Percentiles rank a stretch among this genome's conserved stretches.
Evolutionary conservation across 1,140 invertebrate genomes (phyloP).

Genomic region (Drosophila takahashii): DNA sequence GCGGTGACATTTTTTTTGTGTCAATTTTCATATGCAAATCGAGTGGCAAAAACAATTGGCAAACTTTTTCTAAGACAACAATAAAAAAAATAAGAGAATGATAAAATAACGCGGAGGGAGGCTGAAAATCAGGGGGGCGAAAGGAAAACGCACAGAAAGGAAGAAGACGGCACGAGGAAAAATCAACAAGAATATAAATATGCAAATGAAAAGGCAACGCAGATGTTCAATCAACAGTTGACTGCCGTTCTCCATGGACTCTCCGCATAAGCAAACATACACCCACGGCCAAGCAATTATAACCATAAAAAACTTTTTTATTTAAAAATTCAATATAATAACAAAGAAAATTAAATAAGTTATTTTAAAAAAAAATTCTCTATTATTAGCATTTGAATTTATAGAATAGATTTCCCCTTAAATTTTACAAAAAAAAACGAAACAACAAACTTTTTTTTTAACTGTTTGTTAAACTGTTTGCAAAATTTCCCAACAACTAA

Average conservation of each 20-base stretch:
- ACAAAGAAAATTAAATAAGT: too few species aligned
- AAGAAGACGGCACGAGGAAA: constrained; percentile 9
- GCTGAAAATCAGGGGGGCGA: neutral
- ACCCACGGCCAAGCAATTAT: constrained; percentile 1
- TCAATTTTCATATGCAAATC: constrained; percentile 77
- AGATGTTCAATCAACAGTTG: constrained; percentile 64
- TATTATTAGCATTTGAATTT: too few species aligned
- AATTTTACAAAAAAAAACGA: too few species aligned
- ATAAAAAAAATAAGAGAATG: constrained; percentile 6
- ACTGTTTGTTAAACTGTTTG: too few species aligned
- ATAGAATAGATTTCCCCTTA: too few species aligned
- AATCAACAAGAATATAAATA: constrained; percentile 71
- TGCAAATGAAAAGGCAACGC: constrained; percentile 69
- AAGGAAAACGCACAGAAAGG: constrained; percentile 4
- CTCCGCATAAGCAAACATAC: constrained; percentile 3
- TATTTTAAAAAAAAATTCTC: too few species aligned
- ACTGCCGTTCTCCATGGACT: constrained; percentile 34
- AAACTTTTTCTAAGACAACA: constrained; percentile 61
- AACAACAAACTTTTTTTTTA: too few species aligned
- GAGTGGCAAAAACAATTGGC: constrained; percentile 45
- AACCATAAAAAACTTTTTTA: neutral
- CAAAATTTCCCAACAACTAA: neutral
- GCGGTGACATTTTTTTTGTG: constrained; percentile 45
- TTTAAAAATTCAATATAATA: too few species aligned
- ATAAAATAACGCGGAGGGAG: neutral